A percentile compares a stretch with the other conserved stretches of the same genome.
These are phyloP conservation scores for Leucophenga maculata DNA, from an alignment of 2,888 invertebrate genomes.

Conservation along the genomic window DNA sequence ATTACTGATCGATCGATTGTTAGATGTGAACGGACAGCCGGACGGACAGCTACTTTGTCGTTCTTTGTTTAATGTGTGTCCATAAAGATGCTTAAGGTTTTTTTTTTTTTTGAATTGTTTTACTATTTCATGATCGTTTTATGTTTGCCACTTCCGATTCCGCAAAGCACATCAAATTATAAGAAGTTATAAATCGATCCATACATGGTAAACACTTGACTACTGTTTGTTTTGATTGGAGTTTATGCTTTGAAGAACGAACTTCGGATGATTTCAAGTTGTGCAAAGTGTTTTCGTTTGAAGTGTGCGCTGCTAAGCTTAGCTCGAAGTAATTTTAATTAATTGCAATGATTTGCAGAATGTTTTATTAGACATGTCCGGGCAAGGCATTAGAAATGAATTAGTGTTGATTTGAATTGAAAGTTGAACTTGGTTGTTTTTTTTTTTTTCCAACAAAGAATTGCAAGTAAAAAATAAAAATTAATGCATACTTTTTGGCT, in stretches of 20 bases:
- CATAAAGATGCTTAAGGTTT: neutral
- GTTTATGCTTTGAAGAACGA: neutral
- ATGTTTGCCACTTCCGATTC: constrained; percentile 60
- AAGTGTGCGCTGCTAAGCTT: constrained; percentile 26
- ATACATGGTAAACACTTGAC: constrained; percentile 3
- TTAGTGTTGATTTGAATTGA: too few species aligned
- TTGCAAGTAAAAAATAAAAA: neutral
- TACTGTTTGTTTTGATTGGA: neutral
- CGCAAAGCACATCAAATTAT: constrained; percentile 26
- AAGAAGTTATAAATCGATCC: neutral
- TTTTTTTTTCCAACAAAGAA: constrained; percentile 9
- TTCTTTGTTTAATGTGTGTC: neutral
- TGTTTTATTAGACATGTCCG: neutral
- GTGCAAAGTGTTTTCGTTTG: constrained; percentile 29
- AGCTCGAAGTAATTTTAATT: too few species aligned
- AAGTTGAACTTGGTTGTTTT: neutral
- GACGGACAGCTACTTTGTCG: neutral
- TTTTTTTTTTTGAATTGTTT: constrained; percentile 29
- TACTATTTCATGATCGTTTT: constrained; percentile 38
- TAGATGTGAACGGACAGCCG: neutral
- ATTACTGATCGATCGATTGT: constrained; percentile 7
- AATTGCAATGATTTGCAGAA: constrained; percentile 7
- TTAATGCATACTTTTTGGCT: constrained; percentile 35
- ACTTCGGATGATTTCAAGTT: constrained; percentile 24
- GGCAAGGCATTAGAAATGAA: too few species aligned